These are phyloP conservation scores for Ryuthela nishihirai DNA, from an alignment of 2,888 invertebrate genomes.

Conservation along the genomic window DNA sequence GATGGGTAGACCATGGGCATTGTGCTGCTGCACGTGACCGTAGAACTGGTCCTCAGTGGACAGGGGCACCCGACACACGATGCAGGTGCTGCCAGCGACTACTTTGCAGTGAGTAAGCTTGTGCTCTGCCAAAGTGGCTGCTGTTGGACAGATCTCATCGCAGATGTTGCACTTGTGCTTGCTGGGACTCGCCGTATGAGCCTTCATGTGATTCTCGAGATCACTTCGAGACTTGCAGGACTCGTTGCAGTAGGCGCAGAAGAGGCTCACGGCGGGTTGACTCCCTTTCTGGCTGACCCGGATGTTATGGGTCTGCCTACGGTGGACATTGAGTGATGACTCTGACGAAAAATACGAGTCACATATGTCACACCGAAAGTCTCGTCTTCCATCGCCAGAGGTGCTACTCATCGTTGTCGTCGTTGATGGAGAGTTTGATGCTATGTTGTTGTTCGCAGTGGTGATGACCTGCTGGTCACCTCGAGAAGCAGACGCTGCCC, in stretches of 20 bases:
- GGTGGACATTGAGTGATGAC: constrained; percentile 62
- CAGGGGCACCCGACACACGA: constrained; percentile 73
- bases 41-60: constrained; percentile 71
- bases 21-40: constrained; percentile 51
- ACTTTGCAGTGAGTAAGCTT: constrained; percentile 89
- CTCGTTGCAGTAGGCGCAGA: constrained; percentile 88
- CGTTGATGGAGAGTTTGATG: constrained; percentile 13
- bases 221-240: constrained; percentile 81
- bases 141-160: constrained; percentile 81
- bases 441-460: background rate
- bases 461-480: background rate
- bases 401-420: constrained; percentile 1
- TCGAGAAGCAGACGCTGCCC: background rate
- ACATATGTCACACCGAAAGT: constrained; percentile 67
- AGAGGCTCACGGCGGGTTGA: constrained; percentile 56
- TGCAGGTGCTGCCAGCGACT: constrained; percentile 76
- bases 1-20: constrained; percentile 59
- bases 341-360: constrained; percentile 67
- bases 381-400: constrained; percentile 40
- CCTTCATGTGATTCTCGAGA: constrained; percentile 84
- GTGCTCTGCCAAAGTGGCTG: constrained; percentile 81
- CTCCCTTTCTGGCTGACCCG: constrained; percentile 41
- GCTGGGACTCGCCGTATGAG: constrained; percentile 54
- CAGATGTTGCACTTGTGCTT: constrained; percentile 94
- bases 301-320: constrained; percentile 61